Evolutionary conservation across 2,888 invertebrate genomes (phyloP).

Genomic region (Xylocampa areola): DNA sequence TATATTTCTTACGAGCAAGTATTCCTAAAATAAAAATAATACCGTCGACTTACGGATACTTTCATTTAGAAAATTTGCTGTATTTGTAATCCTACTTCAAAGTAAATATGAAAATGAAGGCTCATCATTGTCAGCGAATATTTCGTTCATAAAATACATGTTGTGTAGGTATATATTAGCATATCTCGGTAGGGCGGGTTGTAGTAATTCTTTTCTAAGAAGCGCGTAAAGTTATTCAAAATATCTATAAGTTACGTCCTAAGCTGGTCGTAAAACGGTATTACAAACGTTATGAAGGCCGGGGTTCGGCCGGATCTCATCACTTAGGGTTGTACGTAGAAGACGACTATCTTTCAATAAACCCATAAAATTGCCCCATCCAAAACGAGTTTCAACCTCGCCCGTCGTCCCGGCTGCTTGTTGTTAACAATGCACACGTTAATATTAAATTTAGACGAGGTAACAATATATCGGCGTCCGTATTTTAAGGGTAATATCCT

Average conservation of each 20-base stretch:
- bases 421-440: conserved; percentile 79
- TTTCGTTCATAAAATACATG: conserved; percentile 46
- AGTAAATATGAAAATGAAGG: conserved; percentile 18
- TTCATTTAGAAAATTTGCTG: neutral
- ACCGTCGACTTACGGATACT: too few species aligned
- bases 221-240: conserved; percentile 85
- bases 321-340: conserved; percentile 82
- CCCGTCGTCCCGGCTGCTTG: conserved; percentile 64
- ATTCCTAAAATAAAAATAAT: too few species aligned
- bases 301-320: conserved; percentile 85
- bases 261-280: conserved; percentile 86
- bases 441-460: conserved; percentile 80
- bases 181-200: conserved; percentile 73
- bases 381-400: conserved; percentile 68
- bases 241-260: conserved; percentile 87
- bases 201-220: conserved; percentile 82
- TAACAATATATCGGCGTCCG: conserved; percentile 81
- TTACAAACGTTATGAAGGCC: conserved; percentile 86
- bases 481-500: conserved; percentile 81
- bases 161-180: conserved; percentile 57
- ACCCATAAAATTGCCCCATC: conserved; percentile 81
- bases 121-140: conserved; percentile 37
- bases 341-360: conserved; percentile 84
- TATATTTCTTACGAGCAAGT: too few species aligned
- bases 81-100: neutral